Percentiles rank a stretch among this genome's conserved stretches.
Conservation (phyloP, 2,113 vertebrate species). For the Collichthys lucidus region DNA sequence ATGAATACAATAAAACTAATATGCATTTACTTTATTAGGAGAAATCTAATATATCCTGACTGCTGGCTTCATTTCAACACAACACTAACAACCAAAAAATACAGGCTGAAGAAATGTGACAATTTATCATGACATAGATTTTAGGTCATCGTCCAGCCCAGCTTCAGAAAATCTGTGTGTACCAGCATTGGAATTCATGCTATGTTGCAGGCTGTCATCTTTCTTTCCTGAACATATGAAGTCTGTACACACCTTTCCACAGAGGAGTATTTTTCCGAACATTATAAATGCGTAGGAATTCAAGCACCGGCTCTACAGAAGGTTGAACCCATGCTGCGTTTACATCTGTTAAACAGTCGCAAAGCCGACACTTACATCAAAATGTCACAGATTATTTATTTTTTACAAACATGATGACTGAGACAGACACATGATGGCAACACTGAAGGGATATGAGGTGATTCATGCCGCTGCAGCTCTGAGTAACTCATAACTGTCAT, state of each 20-base stretch:
- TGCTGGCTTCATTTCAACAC: not conserved
- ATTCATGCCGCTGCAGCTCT: conserved; percentile 45
- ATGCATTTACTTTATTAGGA: not conserved
- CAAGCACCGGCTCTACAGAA: not conserved
- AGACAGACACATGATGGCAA: conserved; percentile 41
- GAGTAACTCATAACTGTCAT: conserved; percentile 58
- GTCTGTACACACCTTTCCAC: not conserved
- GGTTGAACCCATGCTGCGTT: conserved; percentile 14
- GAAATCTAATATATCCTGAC: not conserved
- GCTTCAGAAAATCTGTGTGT: not conserved
- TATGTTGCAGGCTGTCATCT: not conserved
- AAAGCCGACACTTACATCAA: conserved; percentile 44
- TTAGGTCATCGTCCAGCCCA: not conserved
- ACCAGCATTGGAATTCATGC: not conserved
- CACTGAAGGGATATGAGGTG: conserved; percentile 49
- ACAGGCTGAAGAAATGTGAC: not conserved
- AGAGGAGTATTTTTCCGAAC: not conserved
- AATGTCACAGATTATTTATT: conserved; percentile 35
- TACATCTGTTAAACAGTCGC: conserved; percentile 9
- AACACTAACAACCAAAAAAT: too few relatives aligned
- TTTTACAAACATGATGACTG: conserved; percentile 15
- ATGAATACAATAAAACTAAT: not conserved
- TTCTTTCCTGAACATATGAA: not conserved
- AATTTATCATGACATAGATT: not conserved
- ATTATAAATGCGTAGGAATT: not conserved